phyloP scores from a whole-genome alignment of 2,888 invertebrate genomes.

The Nymphalis urticae region DNA sequence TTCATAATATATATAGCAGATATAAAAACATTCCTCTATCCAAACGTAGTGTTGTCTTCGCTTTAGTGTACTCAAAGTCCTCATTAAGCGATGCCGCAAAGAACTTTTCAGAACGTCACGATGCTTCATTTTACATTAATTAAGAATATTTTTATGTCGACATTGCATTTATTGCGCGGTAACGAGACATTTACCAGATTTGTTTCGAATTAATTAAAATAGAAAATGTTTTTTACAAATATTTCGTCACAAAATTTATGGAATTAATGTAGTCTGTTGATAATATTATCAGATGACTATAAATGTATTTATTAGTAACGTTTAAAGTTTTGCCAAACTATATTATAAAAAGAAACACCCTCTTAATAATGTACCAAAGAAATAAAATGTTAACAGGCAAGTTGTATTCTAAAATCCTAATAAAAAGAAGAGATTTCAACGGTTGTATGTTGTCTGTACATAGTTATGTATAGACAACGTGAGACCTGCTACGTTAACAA shows the following conservation, averaged over 20 bases:
- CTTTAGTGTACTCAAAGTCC: constrained; percentile 53
- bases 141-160: constrained; percentile 16
- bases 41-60: constrained; percentile 35
- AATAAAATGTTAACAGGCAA: too few species aligned
- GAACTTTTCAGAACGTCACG: constrained; percentile 53
- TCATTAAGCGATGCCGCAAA: constrained; percentile 62
- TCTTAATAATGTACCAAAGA: too few species aligned
- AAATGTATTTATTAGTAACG: too few species aligned
- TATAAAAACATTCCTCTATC: background rate
- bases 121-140: constrained; percentile 42
- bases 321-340: too few species aligned
- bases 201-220: constrained; percentile 7
- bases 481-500: too few species aligned
- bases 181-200: constrained; percentile 10
- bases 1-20: background rate
- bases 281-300: background rate
- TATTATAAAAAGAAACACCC: too few species aligned
- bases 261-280: constrained; percentile 2
- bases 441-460: too few species aligned
- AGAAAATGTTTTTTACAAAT: background rate
- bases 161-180: constrained; percentile 14
- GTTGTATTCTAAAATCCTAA: too few species aligned
- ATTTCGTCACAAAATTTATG: background rate
- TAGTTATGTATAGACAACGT: too few species aligned
- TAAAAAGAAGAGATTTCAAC: too few species aligned